Percentiles rank a stretch among this genome's conserved stretches.
These are phyloP conservation scores for Gallirallus australis DNA, from an alignment of 2,797 vertebrate species.

Conservation along the genomic window DNA sequence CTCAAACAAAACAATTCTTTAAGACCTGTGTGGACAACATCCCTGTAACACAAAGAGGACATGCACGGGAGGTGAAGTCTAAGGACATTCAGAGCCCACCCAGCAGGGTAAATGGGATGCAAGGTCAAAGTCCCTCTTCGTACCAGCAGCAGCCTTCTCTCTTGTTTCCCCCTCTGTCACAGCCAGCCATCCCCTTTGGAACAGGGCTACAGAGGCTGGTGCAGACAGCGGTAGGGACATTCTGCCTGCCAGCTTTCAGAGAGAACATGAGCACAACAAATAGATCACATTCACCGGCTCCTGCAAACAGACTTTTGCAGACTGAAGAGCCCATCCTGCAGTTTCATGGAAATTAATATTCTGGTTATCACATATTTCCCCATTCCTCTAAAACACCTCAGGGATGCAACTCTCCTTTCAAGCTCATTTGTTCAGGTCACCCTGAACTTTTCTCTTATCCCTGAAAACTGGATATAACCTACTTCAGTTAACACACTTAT, in stretches of 20 bases:
- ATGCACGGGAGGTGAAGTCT: neutral
- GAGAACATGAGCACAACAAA: accelerated
- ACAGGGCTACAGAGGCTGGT: neutral
- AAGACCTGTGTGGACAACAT: neutral
- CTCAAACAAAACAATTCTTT: neutral
- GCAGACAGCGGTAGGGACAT: neutral
- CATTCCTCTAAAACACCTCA: neutral
- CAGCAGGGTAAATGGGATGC: neutral
- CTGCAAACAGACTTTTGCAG: neutral
- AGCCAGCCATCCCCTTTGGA: neutral
- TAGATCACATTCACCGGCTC: neutral
- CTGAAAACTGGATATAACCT: neutral
- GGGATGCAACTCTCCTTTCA: neutral
- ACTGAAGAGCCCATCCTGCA: neutral
- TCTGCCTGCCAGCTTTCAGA: neutral
- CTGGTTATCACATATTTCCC: neutral
- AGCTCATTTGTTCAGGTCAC: neutral
- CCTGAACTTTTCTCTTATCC: neutral
- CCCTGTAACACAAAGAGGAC: neutral
- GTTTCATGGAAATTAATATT: neutral
- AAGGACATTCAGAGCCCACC: neutral
- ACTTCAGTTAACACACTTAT: neutral
- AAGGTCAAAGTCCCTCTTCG: neutral
- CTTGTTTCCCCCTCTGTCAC: accelerated
- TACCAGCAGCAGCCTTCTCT: neutral